Evolutionary conservation across 2,888 invertebrate genomes (phyloP).

Genomic region (Odontothrips loti): DNA sequence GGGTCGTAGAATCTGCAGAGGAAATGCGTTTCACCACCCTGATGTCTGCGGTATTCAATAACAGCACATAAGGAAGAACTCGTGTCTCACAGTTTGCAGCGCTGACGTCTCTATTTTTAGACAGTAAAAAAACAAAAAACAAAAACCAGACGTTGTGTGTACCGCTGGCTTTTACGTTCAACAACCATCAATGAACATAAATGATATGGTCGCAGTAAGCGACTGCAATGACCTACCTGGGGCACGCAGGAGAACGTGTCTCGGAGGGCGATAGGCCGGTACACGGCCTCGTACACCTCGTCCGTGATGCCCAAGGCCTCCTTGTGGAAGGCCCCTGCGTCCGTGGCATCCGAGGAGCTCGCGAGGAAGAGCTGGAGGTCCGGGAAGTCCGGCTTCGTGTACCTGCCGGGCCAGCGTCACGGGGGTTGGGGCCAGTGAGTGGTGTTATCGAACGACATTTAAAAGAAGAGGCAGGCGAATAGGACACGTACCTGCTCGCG

Average conservation of each 20-base stretch:
- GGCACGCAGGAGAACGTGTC: constrained; percentile 36
- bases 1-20: constrained; percentile 60
- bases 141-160: neutral
- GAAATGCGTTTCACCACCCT: neutral
- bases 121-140: too few relatives aligned
- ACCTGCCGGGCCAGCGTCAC: neutral
- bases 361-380: constrained; percentile 34
- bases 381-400: constrained; percentile 30
- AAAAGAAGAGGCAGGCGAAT: neutral
- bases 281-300: constrained; percentile 31
- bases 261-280: constrained; percentile 31
- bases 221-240: constrained; percentile 18
- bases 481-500: constrained; percentile 56
- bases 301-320: constrained; percentile 36
- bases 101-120: neutral
- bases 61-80: neutral
- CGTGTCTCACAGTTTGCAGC: neutral
- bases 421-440: too few relatives aligned
- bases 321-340: constrained; percentile 39
- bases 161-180: neutral
- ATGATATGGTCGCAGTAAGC: neutral
- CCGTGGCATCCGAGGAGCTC: constrained; percentile 41
- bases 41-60: neutral
- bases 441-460: too few relatives aligned
- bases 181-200: neutral